Conservation (phyloP, 2,888 invertebrate species). For the Polydrusus pterygomalis region DNA sequence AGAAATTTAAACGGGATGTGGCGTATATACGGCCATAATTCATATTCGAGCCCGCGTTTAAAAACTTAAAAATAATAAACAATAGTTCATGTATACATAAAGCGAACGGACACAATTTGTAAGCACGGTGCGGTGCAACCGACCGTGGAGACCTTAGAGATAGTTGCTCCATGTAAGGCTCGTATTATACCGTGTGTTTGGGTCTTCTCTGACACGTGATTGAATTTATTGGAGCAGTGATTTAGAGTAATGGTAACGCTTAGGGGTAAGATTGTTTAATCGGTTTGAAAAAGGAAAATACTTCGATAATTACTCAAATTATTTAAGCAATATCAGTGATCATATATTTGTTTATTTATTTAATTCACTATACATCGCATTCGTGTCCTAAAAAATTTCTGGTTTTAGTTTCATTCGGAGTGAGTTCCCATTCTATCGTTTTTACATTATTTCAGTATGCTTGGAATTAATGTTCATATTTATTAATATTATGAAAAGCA, state of each 20-base stretch:
- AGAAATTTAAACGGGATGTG: conserved; percentile 65
- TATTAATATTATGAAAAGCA: too few species aligned
- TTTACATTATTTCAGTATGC: too few species aligned
- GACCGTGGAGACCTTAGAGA: conserved; percentile 68
- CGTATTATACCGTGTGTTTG: conserved; percentile 65
- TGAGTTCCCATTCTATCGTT: too few species aligned
- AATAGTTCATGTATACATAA: conserved; percentile 70
- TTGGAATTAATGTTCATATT: too few species aligned
- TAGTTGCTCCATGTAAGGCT: conserved; percentile 68
- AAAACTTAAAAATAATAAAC: conserved; percentile 68
- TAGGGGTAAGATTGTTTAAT: not conserved
- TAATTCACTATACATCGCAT: too few species aligned
- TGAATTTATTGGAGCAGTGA: conserved; percentile 61
- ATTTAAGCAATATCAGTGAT: too few species aligned
- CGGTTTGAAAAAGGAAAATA: too few species aligned
- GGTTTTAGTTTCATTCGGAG: too few species aligned
- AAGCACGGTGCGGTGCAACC: conserved; percentile 65
- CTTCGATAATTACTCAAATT: too few species aligned
- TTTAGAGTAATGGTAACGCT: conserved; percentile 25
- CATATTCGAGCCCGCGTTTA: conserved; percentile 65
- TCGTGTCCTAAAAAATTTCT: too few species aligned
- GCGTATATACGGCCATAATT: conserved; percentile 68
- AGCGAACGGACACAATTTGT: conserved; percentile 69
- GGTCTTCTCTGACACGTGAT: conserved; percentile 65
- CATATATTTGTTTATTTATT: too few species aligned